Base-by-base conservation (phyloP, 2,888 invertebrate genomes). In the Rhorus exstirpatorius region DNA sequence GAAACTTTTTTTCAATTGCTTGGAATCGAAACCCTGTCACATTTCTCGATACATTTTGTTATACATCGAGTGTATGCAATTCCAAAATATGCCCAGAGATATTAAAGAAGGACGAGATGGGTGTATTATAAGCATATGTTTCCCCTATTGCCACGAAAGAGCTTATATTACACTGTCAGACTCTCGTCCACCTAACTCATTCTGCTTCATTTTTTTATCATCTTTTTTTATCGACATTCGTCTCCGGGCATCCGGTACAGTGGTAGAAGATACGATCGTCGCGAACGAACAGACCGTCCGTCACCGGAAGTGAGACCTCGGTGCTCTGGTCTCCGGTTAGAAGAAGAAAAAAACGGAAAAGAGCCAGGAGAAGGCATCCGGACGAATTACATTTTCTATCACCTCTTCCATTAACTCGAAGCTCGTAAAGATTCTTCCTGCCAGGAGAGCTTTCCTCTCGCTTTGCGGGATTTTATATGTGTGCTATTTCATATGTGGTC, bases 321-420 rank as follows among this genome's bases (percentile, higher is more conserved):
- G 79, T 77, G 67, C 67, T 79, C 79, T 75, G 68, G 72, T 83
- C 68, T 46, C 68, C 58, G 84, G 75, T 65, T 77, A 84, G 79
- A 81, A 84, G 81, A 81, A 75, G 74, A 81, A 79, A 78, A 76
- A 77, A 58, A 49, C 31, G 79, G 79, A 80, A 70, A 65, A 41
- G 60, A 78, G 78, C 41, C 58, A n/a, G 72, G 72, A 65, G 78
- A 44, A 82, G 44, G 51, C 77, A 51, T 53, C 70, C 58, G 60
- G 84, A 84, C 85, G 84, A 87, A 87, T 85, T 85, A 84, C 79
- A 84, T 83, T 83, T 85, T 79, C 85, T 68, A 76, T 85, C 83
- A 77, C 44, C 76, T 81, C 70, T 83, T 70, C 71, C 76, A 60
- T 78, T 67, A 79, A 72, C 53, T 61, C 14, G 71, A 41, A 63